A percentile compares a stretch with the other conserved stretches of the same genome.
phyloP scores from a whole-genome alignment of 2,113 vertebrate species.

The Nothocercus nigrocapillus region DNA sequence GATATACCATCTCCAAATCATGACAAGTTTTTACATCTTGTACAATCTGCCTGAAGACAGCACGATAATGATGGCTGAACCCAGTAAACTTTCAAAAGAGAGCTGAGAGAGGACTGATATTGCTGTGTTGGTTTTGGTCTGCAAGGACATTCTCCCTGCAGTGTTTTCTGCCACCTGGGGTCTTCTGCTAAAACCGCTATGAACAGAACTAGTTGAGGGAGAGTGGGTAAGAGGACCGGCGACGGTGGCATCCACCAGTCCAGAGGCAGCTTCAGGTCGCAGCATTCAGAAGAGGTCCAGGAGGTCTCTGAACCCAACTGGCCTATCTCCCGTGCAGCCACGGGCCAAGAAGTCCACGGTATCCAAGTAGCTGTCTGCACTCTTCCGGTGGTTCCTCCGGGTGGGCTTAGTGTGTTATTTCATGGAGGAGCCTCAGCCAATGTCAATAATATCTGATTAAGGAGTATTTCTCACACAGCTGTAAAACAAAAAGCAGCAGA shows the following conservation, averaged over 20 bases:
- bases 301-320: not conserved
- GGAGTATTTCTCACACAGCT: not conserved
- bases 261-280: not conserved
- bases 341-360: not conserved
- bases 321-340: rapidly evolving
- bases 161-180: not conserved
- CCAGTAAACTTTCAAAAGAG: not conserved
- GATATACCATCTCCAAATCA: not conserved
- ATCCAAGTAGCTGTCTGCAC: not conserved
- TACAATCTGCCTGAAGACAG: not conserved
- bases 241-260: not conserved
- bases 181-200: not conserved
- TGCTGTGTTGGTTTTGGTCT: not conserved
- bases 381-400: not conserved
- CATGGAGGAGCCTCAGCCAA: not conserved
- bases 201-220: not conserved
- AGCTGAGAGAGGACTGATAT: not conserved
- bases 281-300: not conserved
- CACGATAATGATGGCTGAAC: not conserved
- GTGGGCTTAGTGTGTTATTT: not conserved
- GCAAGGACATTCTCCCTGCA: not conserved
- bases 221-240: not conserved
- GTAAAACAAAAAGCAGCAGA: conserved; percentile 9
- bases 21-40: not conserved
- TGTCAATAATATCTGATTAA: conserved; percentile 2